A percentile compares a stretch with the other conserved stretches of the same genome.
phyloP scores from a whole-genome alignment of 1,140 invertebrate genomes.

The Achroia grisella region DNA sequence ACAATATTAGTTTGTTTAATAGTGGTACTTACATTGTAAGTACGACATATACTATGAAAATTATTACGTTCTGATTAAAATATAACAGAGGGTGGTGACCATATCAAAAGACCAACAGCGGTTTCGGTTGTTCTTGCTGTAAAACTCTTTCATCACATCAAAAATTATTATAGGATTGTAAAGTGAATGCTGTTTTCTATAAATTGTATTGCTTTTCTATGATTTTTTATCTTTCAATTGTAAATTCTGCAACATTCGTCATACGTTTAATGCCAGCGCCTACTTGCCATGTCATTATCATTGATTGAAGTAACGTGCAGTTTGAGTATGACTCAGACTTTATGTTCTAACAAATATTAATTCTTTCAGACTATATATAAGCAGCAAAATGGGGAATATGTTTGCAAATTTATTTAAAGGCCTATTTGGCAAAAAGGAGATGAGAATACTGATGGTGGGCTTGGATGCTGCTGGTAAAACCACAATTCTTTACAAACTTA shows the following conservation, averaged over 20 bases:
- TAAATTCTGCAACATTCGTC: conserved; percentile 9
- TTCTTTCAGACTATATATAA: conserved; percentile 72
- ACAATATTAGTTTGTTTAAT: conserved; percentile 10
- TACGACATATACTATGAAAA: not conserved
- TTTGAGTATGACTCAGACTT: conserved; percentile 62
- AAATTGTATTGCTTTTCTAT: too few relatives aligned
- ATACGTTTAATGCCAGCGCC: conserved; percentile 23
- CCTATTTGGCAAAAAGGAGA: conserved; percentile 98
- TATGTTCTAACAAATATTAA: conserved; percentile 45
- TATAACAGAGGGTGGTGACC: conserved; percentile 47
- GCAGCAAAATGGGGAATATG: conserved; percentile 86
- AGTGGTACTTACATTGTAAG: not conserved
- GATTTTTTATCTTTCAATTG: too few relatives aligned
- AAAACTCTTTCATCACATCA: too few relatives aligned
- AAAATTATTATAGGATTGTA: too few relatives aligned
- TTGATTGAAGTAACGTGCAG: conserved; percentile 66
- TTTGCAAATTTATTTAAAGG: conserved; percentile 93
- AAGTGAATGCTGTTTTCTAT: too few relatives aligned
- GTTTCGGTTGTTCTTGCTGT: conserved; percentile 35
- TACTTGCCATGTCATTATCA: conserved; percentile 72
- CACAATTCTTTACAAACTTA: conserved; percentile 99
- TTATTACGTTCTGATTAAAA: conserved; percentile 4
- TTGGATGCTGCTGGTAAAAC: conserved; percentile 99
- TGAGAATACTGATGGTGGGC: conserved; percentile 98
- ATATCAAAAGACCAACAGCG: conserved; percentile 45